Evolutionary conservation across 1,140 invertebrate species (phyloP), one percentile per base, ranked within the genome.

Genomic region (Drosophila kanapiae): DNA sequence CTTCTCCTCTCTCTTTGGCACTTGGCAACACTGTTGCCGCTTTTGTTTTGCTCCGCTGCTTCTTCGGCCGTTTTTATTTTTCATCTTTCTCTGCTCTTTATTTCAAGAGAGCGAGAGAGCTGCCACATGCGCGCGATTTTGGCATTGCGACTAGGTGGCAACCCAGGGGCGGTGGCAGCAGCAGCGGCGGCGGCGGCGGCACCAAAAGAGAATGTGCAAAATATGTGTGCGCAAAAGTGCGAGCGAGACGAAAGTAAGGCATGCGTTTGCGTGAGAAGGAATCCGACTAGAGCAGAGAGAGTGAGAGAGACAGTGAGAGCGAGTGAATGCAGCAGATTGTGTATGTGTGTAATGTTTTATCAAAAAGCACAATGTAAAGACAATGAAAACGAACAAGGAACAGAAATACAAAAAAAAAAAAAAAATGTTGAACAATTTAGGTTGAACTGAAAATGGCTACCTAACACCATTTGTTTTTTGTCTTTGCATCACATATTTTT

Each of bases 11-110:
- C 16, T 38, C 35, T 71, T 47, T 69, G 13, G 43, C 68, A 49
- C 70, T 74, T 74, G 58, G 54, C 70, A 74, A 74, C 53, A 72
- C 67, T 72, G 65, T 31, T n/a, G 53, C 38, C 63, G 54, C 75
- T 88, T 88, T 88, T 88, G 84, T 88, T 88, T 88, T 88, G 84
- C 72, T 88, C 75, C 59, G 80, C 54, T 78, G 68, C 48, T 88
- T 88, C 84, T 82, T 71, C 56, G 33, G 18, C 64, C 29, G 23
- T 63, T 67, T 63, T 65, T 43, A n/a, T 9, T 31, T 33, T n/a
- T 47, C 33, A 16, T 63, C 42, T 47, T 47, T 67, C 23, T 23
- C 23, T 23, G 33, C 13, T 13, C 23, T 29, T 56, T 27, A 14
- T 27, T 37, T 38, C 16, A 13, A 54, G 33, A 54, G 49, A 49